phyloP scores from a whole-genome alignment of 2,113 vertebrate species.

The Daboia siamensis region DNA sequence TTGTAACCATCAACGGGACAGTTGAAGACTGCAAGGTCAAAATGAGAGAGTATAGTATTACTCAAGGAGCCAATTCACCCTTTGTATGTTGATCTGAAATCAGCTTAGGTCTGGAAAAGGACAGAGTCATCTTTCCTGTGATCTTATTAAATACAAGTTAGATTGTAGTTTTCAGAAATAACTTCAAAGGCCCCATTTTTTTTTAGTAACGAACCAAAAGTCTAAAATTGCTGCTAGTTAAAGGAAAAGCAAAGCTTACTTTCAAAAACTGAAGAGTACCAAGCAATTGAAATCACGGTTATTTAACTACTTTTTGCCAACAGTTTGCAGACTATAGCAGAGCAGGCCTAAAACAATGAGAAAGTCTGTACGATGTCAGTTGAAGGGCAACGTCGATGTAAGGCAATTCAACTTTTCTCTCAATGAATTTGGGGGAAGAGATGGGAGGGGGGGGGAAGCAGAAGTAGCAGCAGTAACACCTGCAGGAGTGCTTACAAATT shows the following conservation, averaged over 20 bases:
- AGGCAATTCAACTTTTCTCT: not conserved
- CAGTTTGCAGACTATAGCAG: not conserved
- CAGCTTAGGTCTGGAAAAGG: not conserved
- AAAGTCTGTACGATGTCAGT: not conserved
- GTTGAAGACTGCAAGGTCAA: not conserved
- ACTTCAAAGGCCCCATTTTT: not conserved
- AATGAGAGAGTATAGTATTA: not conserved
- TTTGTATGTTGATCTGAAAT: not conserved
- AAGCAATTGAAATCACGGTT: not conserved
- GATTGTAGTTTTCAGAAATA: not conserved
- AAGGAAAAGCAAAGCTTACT: not conserved
- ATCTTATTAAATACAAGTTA: not conserved
- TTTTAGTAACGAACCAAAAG: not conserved
- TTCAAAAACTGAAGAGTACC: not conserved
- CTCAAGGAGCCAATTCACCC: not conserved
- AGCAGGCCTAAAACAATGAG: not conserved
- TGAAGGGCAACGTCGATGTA: not conserved
- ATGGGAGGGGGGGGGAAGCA: not conserved
- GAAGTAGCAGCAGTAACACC: not conserved
- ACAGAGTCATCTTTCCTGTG: not conserved
- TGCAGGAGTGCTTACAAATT: not conserved
- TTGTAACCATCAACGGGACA: not conserved
- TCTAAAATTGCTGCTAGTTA: not conserved
- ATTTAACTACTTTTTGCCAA: not conserved
- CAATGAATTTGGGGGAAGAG: not conserved